A percentile compares a stretch with the other conserved stretches of the same genome.
Conservation (phyloP, 2,113 vertebrate species). For the Chamaetylas fuelleborni region DNA sequence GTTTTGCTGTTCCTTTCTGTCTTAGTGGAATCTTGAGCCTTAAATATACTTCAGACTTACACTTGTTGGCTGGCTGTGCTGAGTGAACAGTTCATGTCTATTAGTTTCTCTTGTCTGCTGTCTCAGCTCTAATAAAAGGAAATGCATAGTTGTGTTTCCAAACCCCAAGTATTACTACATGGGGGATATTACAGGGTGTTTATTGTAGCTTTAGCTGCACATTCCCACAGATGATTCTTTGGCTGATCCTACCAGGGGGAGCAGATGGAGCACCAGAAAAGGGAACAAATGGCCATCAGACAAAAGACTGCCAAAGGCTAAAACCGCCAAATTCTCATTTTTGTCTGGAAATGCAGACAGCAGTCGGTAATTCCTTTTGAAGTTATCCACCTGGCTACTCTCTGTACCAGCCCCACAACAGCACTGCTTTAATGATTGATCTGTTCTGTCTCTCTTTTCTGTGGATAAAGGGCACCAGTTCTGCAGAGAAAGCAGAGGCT, state of each 20-base stretch:
- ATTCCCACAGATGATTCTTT: neutral
- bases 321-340: neutral
- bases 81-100: neutral
- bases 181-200: neutral
- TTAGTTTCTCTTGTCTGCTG: neutral
- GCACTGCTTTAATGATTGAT: neutral
- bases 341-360: conserved; percentile 16
- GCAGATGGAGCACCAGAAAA: conserved; percentile 18
- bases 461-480: neutral
- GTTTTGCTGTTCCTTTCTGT: neutral
- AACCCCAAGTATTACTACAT: neutral
- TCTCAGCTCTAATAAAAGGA: neutral
- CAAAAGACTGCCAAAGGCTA: conserved; percentile 5
- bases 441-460: neutral
- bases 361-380: conserved; percentile 10
- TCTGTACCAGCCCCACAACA: neutral
- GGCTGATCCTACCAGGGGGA: neutral
- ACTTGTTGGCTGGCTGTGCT: neutral
- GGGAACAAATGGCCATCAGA: neutral
- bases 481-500: neutral
- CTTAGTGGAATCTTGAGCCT: neutral
- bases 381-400: neutral
- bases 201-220: neutral
- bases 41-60: neutral
- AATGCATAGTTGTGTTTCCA: neutral